Evolutionary conservation across 1,140 invertebrate genomes (phyloP).

Genomic region (Coboldia fuscipes): DNA sequence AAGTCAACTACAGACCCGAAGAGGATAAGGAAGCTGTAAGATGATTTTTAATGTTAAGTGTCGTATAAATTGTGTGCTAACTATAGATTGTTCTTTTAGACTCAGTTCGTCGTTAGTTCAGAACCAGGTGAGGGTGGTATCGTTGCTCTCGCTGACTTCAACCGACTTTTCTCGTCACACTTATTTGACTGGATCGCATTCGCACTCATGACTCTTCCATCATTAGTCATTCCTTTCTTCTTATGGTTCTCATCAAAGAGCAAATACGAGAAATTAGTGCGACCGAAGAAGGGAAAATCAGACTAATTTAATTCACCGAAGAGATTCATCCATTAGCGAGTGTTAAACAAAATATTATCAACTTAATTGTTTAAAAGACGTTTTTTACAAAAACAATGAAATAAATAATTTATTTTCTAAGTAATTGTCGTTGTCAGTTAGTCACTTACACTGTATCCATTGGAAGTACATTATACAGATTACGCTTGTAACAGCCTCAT

Average conservation of each 20-base stretch:
- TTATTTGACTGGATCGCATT: constrained; percentile 93
- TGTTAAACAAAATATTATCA: too few species aligned
- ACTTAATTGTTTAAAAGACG: too few species aligned
- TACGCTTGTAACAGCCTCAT: too few species aligned
- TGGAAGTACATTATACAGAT: too few species aligned
- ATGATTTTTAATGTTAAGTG: neutral
- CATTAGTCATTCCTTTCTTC: constrained; percentile 79
- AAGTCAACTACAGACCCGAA: constrained; percentile 67
- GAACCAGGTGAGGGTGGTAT: constrained; percentile 94
- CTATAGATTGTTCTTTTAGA: constrained; percentile 22
- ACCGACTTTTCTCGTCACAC: constrained; percentile 95
- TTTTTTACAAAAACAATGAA: too few species aligned
- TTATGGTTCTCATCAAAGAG: constrained; percentile 88
- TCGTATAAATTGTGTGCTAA: too few species aligned
- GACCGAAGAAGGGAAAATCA: constrained; percentile 36
- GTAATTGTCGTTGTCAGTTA: too few species aligned
- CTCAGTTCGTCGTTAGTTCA: constrained; percentile 74
- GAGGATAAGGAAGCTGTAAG: constrained; percentile 50
- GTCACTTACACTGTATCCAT: too few species aligned
- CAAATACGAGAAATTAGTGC: constrained; percentile 72
- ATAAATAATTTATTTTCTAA: too few species aligned
- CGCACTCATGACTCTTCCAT: constrained; percentile 88
- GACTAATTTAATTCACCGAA: too few species aligned
- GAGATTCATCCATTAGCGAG: too few species aligned
- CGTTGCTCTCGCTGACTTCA: constrained; percentile 86